Evolutionary conservation across 2,797 vertebrate genomes (phyloP), one percentile per base, ranked within the genome.

Genomic region (Eutrigla gurnardus): DNA sequence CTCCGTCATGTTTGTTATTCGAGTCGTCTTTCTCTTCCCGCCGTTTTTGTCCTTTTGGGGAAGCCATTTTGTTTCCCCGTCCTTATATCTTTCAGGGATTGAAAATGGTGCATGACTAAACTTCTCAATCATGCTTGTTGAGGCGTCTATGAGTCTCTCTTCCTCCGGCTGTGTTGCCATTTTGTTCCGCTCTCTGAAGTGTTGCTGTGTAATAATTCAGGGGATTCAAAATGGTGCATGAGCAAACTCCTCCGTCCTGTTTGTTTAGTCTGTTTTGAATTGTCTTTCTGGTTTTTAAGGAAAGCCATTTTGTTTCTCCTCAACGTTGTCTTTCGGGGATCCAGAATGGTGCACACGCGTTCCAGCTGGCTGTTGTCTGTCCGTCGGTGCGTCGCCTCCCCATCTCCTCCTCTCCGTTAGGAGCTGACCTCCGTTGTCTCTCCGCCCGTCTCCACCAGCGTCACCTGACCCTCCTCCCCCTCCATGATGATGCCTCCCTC

Each of bases 401-500:
- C 47, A 8, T 39, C 49, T 11, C 43, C 55, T 12, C n/a, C 14
- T 54, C 75, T 68, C 78, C 39, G 88, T 93, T 93, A 94, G 52
- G 93, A 93, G 83, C 86, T 88, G 63, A 93, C 92, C 83, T 92
- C 90, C 0, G 92, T 89, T 0, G 93, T 63, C 37, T 88, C 90
- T 2, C 82, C 91, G 0, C 90, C 90, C 1, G 90, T 86, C 82
- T 94, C 93, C 84, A 94, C 93, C 75, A 95, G 91, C 2, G 92
- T 94, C 75, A 95, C 90, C 88, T 93, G 92, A 54, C 94, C 95
- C 46, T 93, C 92, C 47, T 93, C 94, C 0, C 95, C 93, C 49
- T 95, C 92, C 63, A 96, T 91, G 37, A 94, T 89, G 10, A 95
- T 92, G 0, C 93, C 86, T 1, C 92, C 95, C 43, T 95, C 94